Conservation (phyloP, 2,113 vertebrate genomes). For the Saccopteryx bilineata region DNA sequence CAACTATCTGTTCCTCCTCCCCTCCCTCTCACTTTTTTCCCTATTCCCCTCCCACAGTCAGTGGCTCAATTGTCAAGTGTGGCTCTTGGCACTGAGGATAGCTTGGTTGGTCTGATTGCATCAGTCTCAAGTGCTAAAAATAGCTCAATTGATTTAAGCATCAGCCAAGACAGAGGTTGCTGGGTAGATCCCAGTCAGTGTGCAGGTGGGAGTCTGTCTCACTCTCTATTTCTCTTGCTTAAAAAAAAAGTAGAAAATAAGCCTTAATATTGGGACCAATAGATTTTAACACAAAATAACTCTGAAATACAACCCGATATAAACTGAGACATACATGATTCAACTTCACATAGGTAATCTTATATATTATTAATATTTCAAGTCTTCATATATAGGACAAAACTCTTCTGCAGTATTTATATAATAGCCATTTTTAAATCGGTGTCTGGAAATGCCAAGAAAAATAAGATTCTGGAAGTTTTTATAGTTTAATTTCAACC, state of each 20-base stretch:
- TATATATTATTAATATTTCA: constrained; percentile 56
- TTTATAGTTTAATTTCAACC: constrained; percentile 77
- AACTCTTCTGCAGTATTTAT: constrained; percentile 34
- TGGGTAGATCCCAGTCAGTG: too few species aligned
- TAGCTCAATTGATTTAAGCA: too few species aligned
- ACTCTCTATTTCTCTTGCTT: too few species aligned
- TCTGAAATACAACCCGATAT: background rate
- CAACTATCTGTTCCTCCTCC: too few species aligned
- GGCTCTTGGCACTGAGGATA: too few species aligned
- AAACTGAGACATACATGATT: background rate
- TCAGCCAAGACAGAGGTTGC: too few species aligned
- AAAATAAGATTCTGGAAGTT: constrained; percentile 79
- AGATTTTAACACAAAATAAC: background rate
- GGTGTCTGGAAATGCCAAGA: constrained; percentile 72
- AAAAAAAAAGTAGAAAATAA: background rate
- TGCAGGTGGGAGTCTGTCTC: too few species aligned
- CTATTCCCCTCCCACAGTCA: too few species aligned
- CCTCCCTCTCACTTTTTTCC: too few species aligned
- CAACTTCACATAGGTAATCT: constrained; percentile 38
- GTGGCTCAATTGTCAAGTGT: too few species aligned
- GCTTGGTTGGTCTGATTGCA: too few species aligned
- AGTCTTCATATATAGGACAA: background rate
- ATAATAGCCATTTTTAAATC: constrained; percentile 59
- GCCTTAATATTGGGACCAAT: background rate
- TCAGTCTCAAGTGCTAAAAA: too few species aligned